Conservation (phyloP, 2,888 invertebrate genomes). For the Volucella inflata region DNA sequence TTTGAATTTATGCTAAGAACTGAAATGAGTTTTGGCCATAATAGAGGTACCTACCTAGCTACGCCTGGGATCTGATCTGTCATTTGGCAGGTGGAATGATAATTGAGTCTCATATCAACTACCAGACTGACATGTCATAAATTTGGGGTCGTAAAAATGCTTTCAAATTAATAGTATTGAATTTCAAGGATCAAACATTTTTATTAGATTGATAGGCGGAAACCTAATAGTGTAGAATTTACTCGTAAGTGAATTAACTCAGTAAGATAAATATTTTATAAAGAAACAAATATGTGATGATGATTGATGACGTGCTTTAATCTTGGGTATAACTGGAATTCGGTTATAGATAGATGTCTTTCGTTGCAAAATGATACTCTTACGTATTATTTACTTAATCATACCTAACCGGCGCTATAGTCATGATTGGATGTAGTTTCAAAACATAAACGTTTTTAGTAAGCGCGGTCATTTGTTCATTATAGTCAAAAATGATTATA, state of each 20-base stretch:
- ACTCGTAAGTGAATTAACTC: too few species aligned
- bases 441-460: too few species aligned
- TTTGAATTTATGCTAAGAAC: neutral
- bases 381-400: too few species aligned
- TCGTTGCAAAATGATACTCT: too few species aligned
- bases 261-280: too few species aligned
- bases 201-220: neutral
- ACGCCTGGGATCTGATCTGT: neutral
- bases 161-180: constrained; percentile 16
- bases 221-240: too few species aligned
- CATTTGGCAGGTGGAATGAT: neutral
- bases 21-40: neutral
- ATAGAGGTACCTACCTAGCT: neutral
- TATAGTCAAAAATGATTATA: too few species aligned
- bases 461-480: too few species aligned
- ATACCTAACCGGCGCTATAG: too few species aligned
- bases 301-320: neutral
- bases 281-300: neutral
- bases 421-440: too few species aligned
- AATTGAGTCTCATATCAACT: neutral
- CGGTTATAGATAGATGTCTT: too few species aligned
- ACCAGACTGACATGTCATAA: neutral
- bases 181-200: constrained; percentile 1
- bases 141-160: constrained; percentile 11
- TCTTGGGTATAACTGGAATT: neutral